Conservation (phyloP, 2,113 vertebrate species). For the Dicerorhinus sumatrensis region DNA sequence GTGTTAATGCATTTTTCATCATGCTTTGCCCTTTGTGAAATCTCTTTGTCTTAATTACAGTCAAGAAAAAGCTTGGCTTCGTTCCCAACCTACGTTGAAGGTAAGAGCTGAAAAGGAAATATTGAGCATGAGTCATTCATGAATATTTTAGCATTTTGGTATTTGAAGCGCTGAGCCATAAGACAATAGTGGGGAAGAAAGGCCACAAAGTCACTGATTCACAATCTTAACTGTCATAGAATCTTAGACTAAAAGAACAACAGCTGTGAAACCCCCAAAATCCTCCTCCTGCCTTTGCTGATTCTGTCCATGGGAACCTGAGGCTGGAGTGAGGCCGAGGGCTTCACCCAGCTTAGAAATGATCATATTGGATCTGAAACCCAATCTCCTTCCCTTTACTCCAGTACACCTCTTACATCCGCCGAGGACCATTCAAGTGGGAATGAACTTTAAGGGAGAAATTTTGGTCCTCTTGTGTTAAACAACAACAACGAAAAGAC, state of each 20-base stretch:
- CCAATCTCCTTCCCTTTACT: background rate
- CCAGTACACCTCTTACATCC: background rate
- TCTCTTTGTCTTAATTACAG: conserved; percentile 91
- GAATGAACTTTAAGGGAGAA: background rate
- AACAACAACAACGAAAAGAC: background rate
- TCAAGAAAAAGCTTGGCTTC: conserved; percentile 96
- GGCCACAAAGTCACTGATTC: background rate
- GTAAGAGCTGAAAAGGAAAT: conserved; percentile 88
- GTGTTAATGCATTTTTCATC: conserved; percentile 79
- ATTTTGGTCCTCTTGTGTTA: background rate
- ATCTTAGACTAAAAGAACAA: background rate
- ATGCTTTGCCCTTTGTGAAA: conserved; percentile 84
- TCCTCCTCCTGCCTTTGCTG: background rate
- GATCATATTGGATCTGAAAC: background rate
- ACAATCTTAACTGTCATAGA: background rate
- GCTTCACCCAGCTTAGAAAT: background rate
- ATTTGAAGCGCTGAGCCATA: background rate
- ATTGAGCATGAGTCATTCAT: conserved; percentile 43
- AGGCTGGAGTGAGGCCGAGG: background rate
- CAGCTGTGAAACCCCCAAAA: background rate
- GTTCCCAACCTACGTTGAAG: conserved; percentile 98
- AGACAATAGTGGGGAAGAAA: background rate
- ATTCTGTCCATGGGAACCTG: background rate
- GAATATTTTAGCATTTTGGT: conserved; percentile 40
- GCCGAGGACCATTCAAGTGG: background rate